Evolutionary conservation across 1,140 invertebrate species (phyloP), one percentile per base, ranked within the genome.

Genomic region (Pseudomyrmex pallidus): DNA sequence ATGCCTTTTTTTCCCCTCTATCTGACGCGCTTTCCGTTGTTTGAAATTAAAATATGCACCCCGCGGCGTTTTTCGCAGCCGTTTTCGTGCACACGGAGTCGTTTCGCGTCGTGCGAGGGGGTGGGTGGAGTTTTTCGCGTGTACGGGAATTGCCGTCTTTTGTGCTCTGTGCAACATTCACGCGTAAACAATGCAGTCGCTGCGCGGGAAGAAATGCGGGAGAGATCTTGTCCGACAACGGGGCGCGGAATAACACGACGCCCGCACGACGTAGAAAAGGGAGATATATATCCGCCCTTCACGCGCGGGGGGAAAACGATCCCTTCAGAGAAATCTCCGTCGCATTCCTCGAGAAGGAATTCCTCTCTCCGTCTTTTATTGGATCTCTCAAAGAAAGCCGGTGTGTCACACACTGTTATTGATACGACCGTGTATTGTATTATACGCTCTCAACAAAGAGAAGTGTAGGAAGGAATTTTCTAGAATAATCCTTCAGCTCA

Each of bases 1-100:
- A 80, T 70, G 76, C 50, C 78, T 82, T 46, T 52, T 2, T 25
- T 25, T n/a, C 13, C 35, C 25, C 78, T 70, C 46, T 64, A 13
- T 76, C 48, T 9, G 61, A 46, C 50, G 50, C 35, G 50, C 82
- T 64, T 83, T 83, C 52, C 46, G 44, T 22, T 25, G 50, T 52
- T 57, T 13, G 35, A 61, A 25, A 83, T 85, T 83, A 85, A 83
- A 83, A 85, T 85, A 85, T 74, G 84, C 84, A 70, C 84, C 84
- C 82, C 59, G 59, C 35, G 56, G 73, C 72, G 59, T 83, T 85
- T 83, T 85, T 62, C 80, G 46, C 64, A 74, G 17, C 12, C 54
- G 44, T 50, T 54, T 20, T 15, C n/a, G n/a, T 22, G 46, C 44
- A 59, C 35, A n/a, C 5, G 20, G 25, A 44, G 48, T 48, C n/a